Evolutionary conservation across 2,113 vertebrate species (phyloP).

Genomic region (Prinia subflava): DNA sequence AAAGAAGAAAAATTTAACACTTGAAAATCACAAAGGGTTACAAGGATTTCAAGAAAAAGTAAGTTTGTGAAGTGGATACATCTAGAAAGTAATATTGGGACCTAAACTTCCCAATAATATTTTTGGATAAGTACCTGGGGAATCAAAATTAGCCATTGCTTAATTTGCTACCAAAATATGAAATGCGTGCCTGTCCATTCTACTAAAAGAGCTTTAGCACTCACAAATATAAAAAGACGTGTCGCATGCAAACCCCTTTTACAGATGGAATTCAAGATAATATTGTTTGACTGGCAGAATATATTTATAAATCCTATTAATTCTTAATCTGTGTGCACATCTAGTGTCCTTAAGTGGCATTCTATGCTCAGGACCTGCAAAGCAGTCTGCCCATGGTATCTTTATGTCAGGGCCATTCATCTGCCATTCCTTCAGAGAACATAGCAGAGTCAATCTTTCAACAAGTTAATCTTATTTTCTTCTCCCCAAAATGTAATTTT

Average conservation of each 20-base stretch:
- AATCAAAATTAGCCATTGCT: background rate
- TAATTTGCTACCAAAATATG: background rate
- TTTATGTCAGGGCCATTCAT: background rate
- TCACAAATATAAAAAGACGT: background rate
- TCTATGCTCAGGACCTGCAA: background rate
- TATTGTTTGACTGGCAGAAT: background rate
- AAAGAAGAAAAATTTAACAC: background rate
- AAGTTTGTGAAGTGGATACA: background rate
- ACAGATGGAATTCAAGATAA: background rate
- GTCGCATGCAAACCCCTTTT: background rate
- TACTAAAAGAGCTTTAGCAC: background rate
- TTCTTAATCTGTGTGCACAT: background rate
- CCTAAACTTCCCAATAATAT: background rate
- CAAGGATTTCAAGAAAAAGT: background rate
- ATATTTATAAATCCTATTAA: background rate
- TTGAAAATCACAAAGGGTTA: background rate
- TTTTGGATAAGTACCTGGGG: background rate
- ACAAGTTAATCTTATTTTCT: background rate
- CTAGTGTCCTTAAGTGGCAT: background rate
- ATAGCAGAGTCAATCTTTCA: background rate
- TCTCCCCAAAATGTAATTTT: background rate
- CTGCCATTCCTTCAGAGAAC: background rate
- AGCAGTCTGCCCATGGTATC: accelerated
- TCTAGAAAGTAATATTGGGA: background rate
- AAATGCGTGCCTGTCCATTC: background rate